Evolutionary conservation across 2,113 vertebrate species (phyloP).

Genomic region (Oryzias javanicus): DNA sequence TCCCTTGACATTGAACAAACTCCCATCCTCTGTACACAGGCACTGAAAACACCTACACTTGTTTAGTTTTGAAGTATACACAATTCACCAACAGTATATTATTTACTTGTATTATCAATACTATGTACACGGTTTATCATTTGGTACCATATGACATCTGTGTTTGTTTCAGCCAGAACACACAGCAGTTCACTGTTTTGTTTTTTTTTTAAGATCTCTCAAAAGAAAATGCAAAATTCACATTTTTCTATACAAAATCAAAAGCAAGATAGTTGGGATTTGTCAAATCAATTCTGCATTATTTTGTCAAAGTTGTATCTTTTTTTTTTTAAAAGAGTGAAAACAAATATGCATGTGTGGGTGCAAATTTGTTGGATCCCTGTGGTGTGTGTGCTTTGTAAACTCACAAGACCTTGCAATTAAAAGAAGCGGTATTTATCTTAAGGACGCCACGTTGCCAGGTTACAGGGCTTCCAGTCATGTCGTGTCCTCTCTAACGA

Average conservation of each 20-base stretch:
- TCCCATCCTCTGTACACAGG: slow-evolving; percentile 61
- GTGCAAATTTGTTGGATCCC: neutral
- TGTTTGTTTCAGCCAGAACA: slow-evolving; percentile 25
- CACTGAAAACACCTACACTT: slow-evolving; percentile 63
- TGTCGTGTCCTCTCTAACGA: slow-evolving; percentile 54
- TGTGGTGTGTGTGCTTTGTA: slow-evolving; percentile 14
- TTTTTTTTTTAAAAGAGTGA: slow-evolving; percentile 1
- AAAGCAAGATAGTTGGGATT: slow-evolving; percentile 39
- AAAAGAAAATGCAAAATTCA: neutral
- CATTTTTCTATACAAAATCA: neutral
- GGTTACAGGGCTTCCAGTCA: slow-evolving; percentile 30
- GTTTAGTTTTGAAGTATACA: slow-evolving; percentile 56
- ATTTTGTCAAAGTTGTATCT: slow-evolving; percentile 12
- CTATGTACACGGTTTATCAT: slow-evolving; percentile 75
- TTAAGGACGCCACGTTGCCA: slow-evolving; percentile 41
- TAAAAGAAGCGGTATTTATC: slow-evolving; percentile 38
- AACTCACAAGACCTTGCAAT: slow-evolving; percentile 31
- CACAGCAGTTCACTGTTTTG: neutral
- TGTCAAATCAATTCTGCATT: slow-evolving; percentile 32
- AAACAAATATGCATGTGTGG: slow-evolving; percentile 13
- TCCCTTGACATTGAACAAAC: slow-evolving; percentile 56
- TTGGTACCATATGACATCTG: slow-evolving; percentile 67
- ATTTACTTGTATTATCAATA: slow-evolving; percentile 60
- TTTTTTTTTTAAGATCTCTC: neutral
- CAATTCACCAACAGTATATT: slow-evolving; percentile 73